A percentile compares a stretch with the other conserved stretches of the same genome.
Evolutionary conservation across 1,140 invertebrate species (phyloP).

Genomic region (Drosophila pectinifera): DNA sequence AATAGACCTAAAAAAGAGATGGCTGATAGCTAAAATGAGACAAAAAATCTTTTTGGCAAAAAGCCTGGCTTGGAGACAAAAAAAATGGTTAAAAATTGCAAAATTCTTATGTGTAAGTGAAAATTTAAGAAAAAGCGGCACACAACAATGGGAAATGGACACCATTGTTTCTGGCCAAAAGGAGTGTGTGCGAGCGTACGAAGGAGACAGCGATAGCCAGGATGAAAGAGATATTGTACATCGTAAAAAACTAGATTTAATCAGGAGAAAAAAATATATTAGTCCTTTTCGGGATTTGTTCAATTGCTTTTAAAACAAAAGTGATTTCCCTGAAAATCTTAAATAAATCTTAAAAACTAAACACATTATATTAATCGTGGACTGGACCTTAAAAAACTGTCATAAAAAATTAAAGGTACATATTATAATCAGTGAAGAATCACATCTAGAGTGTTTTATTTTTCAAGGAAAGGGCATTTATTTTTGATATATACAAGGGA

Average conservation of each 20-base stretch:
- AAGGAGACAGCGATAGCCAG: slow-evolving; percentile 8
- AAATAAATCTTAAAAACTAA: no score
- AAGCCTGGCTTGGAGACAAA: slow-evolving; percentile 37
- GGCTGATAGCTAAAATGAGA: slow-evolving; percentile 27
- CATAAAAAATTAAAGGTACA: no score
- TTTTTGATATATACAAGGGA: no score
- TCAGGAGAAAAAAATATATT: no score
- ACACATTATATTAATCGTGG: no score
- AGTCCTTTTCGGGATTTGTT: no score
- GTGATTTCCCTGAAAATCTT: no score
- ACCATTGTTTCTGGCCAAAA: slow-evolving; percentile 51
- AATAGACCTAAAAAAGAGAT: not conserved
- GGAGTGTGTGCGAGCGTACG: slow-evolving; percentile 21
- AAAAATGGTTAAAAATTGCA: slow-evolving; percentile 46
- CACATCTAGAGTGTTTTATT: no score
- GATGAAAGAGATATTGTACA: not conserved
- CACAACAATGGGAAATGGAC: slow-evolving; percentile 60
- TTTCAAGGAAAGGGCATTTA: no score
- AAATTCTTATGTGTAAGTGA: slow-evolving; percentile 60
- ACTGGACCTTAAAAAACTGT: no score
- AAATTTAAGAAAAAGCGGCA: slow-evolving; percentile 50
- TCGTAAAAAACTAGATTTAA: not conserved
- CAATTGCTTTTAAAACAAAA: no score
- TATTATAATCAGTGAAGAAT: no score
- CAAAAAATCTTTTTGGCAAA: slow-evolving; percentile 63